Evolutionary conservation across 2,888 invertebrate genomes (phyloP).

Genomic region (Tuberolachnus salignus): DNA sequence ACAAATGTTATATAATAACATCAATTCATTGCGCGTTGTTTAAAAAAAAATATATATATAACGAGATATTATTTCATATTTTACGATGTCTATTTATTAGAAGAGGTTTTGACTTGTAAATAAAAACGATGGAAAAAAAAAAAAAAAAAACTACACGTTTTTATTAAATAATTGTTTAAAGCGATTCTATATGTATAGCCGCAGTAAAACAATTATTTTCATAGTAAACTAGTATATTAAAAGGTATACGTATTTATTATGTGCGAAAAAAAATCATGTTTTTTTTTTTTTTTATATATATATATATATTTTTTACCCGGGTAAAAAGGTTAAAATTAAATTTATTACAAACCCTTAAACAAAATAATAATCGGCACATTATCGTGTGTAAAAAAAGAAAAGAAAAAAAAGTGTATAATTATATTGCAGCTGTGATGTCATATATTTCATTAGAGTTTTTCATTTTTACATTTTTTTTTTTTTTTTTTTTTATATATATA

Average conservation of each 20-base stretch:
- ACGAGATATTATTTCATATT: no score
- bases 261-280: not conserved
- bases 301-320: no score
- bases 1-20: constrained; percentile 17
- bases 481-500: no score
- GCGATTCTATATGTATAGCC: no score
- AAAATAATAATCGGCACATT: not conserved
- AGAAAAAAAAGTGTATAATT: not conserved
- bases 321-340: not conserved
- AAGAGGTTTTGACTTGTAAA: no score
- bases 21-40: not conserved
- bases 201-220: not conserved
- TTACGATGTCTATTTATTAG: no score
- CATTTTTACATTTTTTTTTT: no score
- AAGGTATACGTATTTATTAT: not conserved
- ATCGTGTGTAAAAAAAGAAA: not conserved
- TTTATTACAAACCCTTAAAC: constrained; percentile 4
- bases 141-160: not conserved
- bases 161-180: not conserved
- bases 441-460: constrained; percentile 4
- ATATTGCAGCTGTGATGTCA: not conserved
- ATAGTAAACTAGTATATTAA: not conserved
- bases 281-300: no score
- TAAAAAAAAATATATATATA: not conserved
- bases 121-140: not conserved